Evolutionary conservation across 35 echinoderm and acorn worm genomes (phyloP).

Genomic region (Hemicentrotus pulcherrimus): DNA sequence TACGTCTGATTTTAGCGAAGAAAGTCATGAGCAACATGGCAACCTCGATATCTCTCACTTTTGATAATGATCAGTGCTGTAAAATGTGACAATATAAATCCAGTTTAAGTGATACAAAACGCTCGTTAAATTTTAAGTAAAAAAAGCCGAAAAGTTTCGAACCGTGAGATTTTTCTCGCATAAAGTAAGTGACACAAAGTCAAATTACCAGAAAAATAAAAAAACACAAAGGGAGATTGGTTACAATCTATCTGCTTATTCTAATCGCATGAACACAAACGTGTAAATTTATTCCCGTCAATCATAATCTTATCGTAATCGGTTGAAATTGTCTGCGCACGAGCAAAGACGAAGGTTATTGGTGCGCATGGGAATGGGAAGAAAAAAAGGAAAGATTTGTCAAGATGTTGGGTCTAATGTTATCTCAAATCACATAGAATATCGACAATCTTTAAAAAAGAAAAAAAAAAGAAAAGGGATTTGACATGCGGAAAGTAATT

Average conservation of each 20-base stretch:
- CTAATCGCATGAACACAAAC: background rate
- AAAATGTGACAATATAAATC: too few relatives aligned
- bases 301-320: background rate
- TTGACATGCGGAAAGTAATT: background rate
- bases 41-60: too few relatives aligned
- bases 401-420: background rate
- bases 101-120: too few relatives aligned
- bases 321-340: background rate
- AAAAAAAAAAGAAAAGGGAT: too few relatives aligned
- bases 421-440: too few relatives aligned
- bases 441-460: background rate
- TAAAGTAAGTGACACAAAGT: background rate
- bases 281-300: conserved; percentile 8
- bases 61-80: too few relatives aligned
- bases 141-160: too few relatives aligned
- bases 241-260: background rate
- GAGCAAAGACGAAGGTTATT: background rate
- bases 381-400: background rate
- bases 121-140: too few relatives aligned
- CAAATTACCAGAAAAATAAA: background rate
- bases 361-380: background rate
- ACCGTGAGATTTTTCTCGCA: background rate
- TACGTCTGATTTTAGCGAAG: too few relatives aligned
- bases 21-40: too few relatives aligned
- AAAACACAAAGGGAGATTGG: background rate